Evolutionary conservation across 2,888 invertebrate species (phyloP).

Genomic region (Leucoma salicis): DNA sequence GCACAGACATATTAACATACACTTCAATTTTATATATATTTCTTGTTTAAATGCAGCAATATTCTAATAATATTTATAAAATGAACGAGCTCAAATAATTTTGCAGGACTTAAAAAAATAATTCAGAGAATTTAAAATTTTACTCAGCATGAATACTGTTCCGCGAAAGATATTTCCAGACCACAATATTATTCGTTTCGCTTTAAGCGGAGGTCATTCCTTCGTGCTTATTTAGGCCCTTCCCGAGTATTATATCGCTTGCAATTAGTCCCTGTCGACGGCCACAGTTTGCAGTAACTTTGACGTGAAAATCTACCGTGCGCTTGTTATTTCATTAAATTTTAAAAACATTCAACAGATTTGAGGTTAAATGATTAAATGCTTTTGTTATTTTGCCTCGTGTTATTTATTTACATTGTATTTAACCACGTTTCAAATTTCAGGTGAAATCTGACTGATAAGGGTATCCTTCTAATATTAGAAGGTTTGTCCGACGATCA

Average conservation of each 20-base stretch:
- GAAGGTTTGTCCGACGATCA: no score
- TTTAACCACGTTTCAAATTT: not conserved
- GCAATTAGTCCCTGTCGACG: constrained; percentile 40
- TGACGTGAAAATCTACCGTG: constrained; percentile 25
- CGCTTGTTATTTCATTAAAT: constrained; percentile 26
- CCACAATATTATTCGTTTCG: constrained; percentile 5
- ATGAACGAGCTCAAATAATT: no score
- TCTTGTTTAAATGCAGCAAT: no score
- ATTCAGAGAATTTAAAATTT: no score
- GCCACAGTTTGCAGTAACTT: constrained; percentile 22
- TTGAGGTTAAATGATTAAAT: constrained; percentile 19
- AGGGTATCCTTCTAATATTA: no score
- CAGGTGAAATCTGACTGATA: no score
- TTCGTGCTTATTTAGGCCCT: constrained; percentile 33
- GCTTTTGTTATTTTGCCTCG: not conserved
- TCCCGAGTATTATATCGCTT: constrained; percentile 37
- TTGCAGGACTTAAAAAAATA: no score
- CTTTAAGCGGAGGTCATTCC: constrained; percentile 10
- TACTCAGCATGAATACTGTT: no score
- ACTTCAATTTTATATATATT: no score
- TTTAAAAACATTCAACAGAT: constrained; percentile 17
- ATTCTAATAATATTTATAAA: no score
- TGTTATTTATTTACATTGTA: not conserved
- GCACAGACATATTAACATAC: no score
- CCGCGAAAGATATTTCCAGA: no score